Evolutionary conservation across 2,113 vertebrate genomes (phyloP).

Genomic region (Chionis minor): DNA sequence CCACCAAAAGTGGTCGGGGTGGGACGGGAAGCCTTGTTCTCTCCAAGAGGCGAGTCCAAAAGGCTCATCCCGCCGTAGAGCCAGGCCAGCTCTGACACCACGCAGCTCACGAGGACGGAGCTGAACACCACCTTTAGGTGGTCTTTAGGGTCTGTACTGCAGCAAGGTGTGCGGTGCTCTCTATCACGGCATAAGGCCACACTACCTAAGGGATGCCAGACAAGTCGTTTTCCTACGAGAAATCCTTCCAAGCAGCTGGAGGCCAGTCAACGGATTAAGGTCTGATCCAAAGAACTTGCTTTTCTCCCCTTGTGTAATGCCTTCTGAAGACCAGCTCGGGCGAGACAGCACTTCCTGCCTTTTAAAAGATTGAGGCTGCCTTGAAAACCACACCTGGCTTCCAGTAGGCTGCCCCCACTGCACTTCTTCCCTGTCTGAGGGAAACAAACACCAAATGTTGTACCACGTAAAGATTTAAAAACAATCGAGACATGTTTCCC

Average conservation of each 20-base stretch:
- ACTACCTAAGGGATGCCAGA: neutral
- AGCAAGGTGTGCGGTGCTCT: neutral
- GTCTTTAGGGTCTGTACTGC: neutral
- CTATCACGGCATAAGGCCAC: accelerated
- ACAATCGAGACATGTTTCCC: neutral
- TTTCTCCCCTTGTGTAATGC: neutral
- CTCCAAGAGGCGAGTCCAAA: neutral
- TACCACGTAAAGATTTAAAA: neutral
- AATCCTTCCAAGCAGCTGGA: neutral
- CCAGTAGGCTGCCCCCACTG: neutral
- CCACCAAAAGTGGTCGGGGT: neutral
- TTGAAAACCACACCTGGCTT: neutral
- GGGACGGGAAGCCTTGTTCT: neutral
- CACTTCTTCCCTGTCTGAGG: neutral
- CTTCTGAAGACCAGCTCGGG: neutral
- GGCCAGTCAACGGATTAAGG: neutral
- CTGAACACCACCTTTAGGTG: neutral
- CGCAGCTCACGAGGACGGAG: no score
- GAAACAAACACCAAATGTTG: neutral
- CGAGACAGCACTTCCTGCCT: neutral
- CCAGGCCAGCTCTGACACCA: neutral
- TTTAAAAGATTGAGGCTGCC: neutral
- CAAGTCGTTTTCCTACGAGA: accelerated
- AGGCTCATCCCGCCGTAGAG: neutral
- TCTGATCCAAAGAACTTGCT: neutral